A percentile compares a stretch with the other conserved stretches of the same genome.
phyloP scores from a whole-genome alignment of 2,797 vertebrate species.

The Crenichthys baileyi region DNA sequence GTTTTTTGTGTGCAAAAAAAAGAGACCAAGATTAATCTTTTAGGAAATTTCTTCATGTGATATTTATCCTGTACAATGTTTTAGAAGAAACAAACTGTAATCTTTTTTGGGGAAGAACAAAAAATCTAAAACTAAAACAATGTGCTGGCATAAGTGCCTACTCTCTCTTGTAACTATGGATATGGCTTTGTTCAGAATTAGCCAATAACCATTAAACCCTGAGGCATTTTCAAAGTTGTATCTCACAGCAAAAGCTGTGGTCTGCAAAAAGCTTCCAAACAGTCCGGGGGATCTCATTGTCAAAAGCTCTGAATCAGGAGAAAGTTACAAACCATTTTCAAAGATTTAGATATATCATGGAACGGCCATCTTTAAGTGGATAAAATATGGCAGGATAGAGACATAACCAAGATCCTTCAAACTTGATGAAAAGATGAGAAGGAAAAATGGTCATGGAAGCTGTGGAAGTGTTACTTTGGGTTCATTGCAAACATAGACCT shows the following conservation, averaged over 20 bases:
- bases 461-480: neutral
- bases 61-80: neutral
- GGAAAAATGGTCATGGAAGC: neutral
- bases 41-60: neutral
- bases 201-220: neutral
- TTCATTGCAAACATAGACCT: neutral
- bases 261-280: neutral
- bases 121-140: neutral
- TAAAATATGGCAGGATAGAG: neutral
- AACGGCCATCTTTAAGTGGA: neutral
- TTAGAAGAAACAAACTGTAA: neutral
- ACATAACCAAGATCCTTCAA: neutral
- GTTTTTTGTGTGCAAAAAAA: neutral
- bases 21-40: neutral
- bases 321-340: neutral
- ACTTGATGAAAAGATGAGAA: neutral
- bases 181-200: neutral
- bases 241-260: neutral
- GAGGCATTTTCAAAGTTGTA: neutral
- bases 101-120: neutral
- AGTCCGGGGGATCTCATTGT: neutral
- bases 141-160: neutral
- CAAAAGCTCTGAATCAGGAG: neutral
- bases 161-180: neutral
- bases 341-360: neutral